Conservation (phyloP, 2,888 invertebrate species). For the Parnassius smintheus region DNA sequence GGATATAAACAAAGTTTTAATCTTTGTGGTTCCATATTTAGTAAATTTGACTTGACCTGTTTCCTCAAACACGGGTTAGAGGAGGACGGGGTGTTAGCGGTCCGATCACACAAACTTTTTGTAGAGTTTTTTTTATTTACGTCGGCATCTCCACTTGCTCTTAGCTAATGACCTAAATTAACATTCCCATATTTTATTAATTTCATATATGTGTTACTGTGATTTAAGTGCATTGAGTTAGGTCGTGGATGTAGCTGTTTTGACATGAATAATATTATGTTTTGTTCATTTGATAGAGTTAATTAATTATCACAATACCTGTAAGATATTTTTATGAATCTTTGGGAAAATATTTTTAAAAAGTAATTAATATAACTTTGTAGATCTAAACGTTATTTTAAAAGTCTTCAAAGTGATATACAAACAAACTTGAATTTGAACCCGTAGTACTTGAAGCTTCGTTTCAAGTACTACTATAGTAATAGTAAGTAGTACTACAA, state of each 20-base stretch:
- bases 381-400: too few species aligned
- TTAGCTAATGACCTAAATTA: conserved; percentile 76
- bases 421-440: too few species aligned
- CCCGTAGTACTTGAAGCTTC: too few species aligned
- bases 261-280: conserved; percentile 40
- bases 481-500: too few species aligned
- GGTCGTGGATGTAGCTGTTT: conserved; percentile 57
- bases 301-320: too few species aligned
- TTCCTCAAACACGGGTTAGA: conserved; percentile 65
- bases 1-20: conserved; percentile 31
- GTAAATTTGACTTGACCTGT: conserved; percentile 67
- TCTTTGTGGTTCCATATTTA: conserved; percentile 58
- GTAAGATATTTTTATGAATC: too few species aligned
- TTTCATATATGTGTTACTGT: conserved; percentile 47
- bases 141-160: conserved; percentile 66
- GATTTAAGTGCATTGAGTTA: conserved; percentile 44
- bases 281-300: too few species aligned
- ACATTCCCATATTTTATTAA: conserved; percentile 72
- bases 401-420: too few species aligned
- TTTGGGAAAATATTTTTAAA: too few species aligned
- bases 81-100: conserved; percentile 57
- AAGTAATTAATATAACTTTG: too few species aligned
- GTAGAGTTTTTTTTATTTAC: conserved; percentile 46
- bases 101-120: conserved; percentile 65
- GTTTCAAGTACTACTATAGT: too few species aligned